Evolutionary conservation across 1,140 invertebrate species (phyloP).

Genomic region (Callitettix versicolor): DNA sequence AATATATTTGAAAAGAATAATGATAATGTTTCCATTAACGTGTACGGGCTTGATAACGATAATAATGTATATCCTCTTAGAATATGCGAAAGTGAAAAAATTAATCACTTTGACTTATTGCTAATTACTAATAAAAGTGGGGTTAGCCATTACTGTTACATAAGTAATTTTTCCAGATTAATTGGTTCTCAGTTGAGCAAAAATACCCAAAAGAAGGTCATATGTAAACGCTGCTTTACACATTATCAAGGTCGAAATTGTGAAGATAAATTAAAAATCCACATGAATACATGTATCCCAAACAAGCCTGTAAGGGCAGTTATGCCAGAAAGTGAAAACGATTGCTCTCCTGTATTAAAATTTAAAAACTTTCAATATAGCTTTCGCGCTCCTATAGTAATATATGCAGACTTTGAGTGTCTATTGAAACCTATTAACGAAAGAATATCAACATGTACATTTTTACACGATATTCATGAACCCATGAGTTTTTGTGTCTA

Average conservation of each 20-base stretch:
- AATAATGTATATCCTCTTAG: conserved; percentile 6
- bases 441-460: not conserved
- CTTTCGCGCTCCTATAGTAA: conserved; percentile 3
- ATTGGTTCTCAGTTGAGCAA: not conserved
- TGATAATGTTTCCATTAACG: conserved; percentile 8
- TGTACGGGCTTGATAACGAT: conserved; percentile 7
- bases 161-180: conserved; percentile 1
- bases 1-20: no score
- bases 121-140: not conserved
- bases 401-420: conserved; percentile 12
- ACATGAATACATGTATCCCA: not conserved
- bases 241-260: not conserved
- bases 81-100: not conserved
- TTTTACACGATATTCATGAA: not conserved
- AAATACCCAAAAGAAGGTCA: not conserved
- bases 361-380: conserved; percentile 10
- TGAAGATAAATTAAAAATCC: not conserved
- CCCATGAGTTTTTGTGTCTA: conserved; percentile 12
- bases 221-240: conserved; percentile 12
- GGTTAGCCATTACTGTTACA: conserved; percentile 8
- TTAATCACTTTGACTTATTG: conserved; percentile 7
- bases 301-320: not conserved
- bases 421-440: not conserved
- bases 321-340: not conserved
- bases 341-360: not conserved